Evolutionary conservation across 2,113 vertebrate genomes (phyloP).

Genomic region (Phalacrocorax aristotelis): DNA sequence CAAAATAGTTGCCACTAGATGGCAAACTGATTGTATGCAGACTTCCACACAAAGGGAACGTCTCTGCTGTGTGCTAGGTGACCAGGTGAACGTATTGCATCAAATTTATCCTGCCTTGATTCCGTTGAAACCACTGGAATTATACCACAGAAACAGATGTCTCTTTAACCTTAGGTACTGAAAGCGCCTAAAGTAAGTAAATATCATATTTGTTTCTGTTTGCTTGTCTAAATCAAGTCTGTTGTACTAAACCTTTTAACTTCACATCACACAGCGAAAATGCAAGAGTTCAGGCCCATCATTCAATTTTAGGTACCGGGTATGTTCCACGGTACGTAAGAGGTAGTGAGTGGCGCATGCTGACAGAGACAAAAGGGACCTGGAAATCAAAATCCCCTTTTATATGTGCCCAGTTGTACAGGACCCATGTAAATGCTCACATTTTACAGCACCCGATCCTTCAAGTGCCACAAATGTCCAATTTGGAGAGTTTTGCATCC

Average conservation of each 20-base stretch:
- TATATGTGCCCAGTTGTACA: background rate
- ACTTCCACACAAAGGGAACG: conserved; percentile 58
- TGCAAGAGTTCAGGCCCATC: conserved; percentile 5
- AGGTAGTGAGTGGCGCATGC: background rate
- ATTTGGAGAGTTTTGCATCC: background rate
- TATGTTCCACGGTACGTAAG: background rate
- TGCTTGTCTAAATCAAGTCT: conserved; percentile 35
- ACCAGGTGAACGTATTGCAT: conserved; percentile 37
- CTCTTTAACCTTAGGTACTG: conserved; percentile 38
- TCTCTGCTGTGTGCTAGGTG: conserved; percentile 35
- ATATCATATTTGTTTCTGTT: conserved; percentile 37
- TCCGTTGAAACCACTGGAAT: conserved; percentile 24
- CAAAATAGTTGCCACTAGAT: conserved; percentile 77
- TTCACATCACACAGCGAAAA: conserved; percentile 18
- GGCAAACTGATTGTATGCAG: conserved; percentile 71
- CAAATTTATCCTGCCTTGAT: background rate
- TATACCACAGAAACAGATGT: conserved; percentile 7
- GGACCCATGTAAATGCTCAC: background rate
- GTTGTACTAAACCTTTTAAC: conserved; percentile 19
- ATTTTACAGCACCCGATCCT: background rate
- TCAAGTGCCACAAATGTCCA: background rate
- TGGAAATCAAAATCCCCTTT: background rate
- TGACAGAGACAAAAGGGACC: background rate
- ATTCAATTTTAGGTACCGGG: background rate
- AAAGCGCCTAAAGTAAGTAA: conserved; percentile 31